These are phyloP conservation scores for Anthophora plumipes DNA, from an alignment of 2,888 invertebrate genomes.

Conservation along the genomic window DNA sequence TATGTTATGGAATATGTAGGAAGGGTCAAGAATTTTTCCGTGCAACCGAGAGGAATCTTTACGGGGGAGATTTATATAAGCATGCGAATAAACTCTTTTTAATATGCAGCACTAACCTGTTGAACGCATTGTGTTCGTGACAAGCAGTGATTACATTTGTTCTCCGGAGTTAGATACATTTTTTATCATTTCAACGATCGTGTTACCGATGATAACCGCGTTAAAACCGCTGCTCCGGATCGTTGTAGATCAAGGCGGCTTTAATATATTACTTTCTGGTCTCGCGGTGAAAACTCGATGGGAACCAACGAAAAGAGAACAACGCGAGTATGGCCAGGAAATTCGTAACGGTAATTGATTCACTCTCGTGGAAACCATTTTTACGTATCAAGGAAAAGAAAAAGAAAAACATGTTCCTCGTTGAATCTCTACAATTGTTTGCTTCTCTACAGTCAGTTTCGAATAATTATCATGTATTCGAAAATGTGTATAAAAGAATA, in stretches of 20 bases:
- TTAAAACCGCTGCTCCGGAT: conserved; percentile 50
- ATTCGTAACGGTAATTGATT: conserved; percentile 16
- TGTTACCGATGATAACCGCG: conserved; percentile 65
- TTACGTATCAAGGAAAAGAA: background rate
- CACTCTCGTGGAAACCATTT: background rate
- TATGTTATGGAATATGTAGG: background rate
- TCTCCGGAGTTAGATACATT: conserved; percentile 73
- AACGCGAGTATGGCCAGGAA: conserved; percentile 23
- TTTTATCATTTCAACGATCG: conserved; percentile 69
- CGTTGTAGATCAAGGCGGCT: conserved; percentile 48
- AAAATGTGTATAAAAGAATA: too few species aligned
- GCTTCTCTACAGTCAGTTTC: too few species aligned
- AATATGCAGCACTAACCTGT: conserved; percentile 82
- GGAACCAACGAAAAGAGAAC: conserved; percentile 4
- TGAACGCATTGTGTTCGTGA: conserved; percentile 83
- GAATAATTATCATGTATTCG: too few species aligned
- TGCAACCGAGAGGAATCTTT: conserved; percentile 11
- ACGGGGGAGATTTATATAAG: conserved; percentile 61
- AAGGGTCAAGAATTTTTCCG: background rate
- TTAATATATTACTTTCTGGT: conserved; percentile 41
- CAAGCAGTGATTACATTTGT: conserved; percentile 83
- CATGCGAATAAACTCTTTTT: conserved; percentile 82
- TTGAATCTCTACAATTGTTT: too few species aligned
- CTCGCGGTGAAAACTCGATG: conserved; percentile 12
- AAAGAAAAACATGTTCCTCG: too few species aligned